Conservation (phyloP, 2,797 vertebrate species). For the Heterohyrax brucei region DNA sequence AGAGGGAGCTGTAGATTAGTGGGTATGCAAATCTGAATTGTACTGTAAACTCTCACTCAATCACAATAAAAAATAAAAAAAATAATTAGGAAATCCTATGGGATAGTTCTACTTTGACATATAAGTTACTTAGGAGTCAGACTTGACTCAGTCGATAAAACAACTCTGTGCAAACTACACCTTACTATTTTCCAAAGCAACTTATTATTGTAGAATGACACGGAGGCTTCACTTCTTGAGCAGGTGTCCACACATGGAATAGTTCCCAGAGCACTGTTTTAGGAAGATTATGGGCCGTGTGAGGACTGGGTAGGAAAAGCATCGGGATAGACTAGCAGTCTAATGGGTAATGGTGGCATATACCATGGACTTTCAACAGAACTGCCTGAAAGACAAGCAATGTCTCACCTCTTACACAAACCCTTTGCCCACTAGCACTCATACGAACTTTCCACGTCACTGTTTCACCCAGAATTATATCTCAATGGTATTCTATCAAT, state of each 20-base stretch:
- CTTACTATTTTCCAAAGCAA: constrained; percentile 21
- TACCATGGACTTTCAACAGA: neutral
- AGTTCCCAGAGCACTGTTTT: neutral
- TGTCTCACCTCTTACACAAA: neutral
- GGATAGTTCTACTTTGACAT: neutral
- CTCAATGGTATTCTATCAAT: neutral
- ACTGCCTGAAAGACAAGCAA: neutral
- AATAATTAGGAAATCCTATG: neutral
- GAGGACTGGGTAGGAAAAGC: neutral
- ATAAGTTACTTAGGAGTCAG: neutral
- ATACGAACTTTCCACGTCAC: neutral
- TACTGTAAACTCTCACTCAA: too few relatives aligned
- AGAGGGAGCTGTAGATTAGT: too few relatives aligned
- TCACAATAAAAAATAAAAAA: too few relatives aligned
- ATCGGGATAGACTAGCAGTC: neutral
- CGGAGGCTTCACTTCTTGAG: neutral
- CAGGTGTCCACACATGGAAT: neutral
- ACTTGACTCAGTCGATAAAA: neutral
- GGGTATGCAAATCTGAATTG: too few relatives aligned
- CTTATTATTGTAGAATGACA: neutral
- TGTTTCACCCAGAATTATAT: neutral
- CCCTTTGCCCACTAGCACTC: neutral
- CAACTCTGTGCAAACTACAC: neutral
- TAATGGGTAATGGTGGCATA: neutral
- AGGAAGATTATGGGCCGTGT: neutral